These are phyloP conservation scores for Cynocephalus volans DNA, from an alignment of 2,113 vertebrate genomes.

Conservation along the genomic window DNA sequence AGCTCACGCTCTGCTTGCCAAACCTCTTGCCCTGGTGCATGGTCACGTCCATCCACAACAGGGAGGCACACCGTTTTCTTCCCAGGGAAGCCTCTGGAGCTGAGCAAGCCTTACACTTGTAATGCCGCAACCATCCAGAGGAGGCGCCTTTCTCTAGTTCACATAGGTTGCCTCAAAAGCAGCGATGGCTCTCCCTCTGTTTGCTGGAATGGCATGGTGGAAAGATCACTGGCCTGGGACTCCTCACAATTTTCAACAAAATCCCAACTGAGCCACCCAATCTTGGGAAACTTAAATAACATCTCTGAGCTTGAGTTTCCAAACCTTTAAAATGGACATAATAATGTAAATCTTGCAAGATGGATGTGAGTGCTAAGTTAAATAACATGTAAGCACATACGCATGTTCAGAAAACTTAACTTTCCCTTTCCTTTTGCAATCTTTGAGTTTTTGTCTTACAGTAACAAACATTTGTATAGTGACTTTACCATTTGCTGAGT, in stretches of 20 bases:
- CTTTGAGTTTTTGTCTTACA: not conserved
- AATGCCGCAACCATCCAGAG: not conserved
- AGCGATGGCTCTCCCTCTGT: accelerated
- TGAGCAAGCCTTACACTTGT: not conserved
- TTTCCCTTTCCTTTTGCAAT: not conserved
- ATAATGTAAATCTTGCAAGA: not conserved
- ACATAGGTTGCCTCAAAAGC: not conserved
- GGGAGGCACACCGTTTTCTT: not conserved
- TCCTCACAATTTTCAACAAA: not conserved
- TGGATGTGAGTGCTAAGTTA: not conserved
- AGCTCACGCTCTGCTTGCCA: not conserved
- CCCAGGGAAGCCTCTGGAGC: not conserved
- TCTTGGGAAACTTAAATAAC: not conserved
- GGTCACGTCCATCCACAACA: not conserved
- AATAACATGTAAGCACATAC: not conserved
- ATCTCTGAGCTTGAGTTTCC: not conserved
- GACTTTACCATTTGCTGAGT: not conserved
- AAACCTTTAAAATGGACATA: not conserved
- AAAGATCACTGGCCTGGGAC: not conserved
- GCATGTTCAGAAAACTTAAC: not conserved
- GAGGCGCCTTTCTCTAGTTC: not conserved
- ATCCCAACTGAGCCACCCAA: not conserved
- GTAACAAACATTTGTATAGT: not conserved
- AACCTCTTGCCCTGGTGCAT: accelerated
- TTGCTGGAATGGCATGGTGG: not conserved